These are phyloP conservation scores for Chironomus striatipennis DNA, from an alignment of 1,140 invertebrate species.

Conservation along the genomic window DNA sequence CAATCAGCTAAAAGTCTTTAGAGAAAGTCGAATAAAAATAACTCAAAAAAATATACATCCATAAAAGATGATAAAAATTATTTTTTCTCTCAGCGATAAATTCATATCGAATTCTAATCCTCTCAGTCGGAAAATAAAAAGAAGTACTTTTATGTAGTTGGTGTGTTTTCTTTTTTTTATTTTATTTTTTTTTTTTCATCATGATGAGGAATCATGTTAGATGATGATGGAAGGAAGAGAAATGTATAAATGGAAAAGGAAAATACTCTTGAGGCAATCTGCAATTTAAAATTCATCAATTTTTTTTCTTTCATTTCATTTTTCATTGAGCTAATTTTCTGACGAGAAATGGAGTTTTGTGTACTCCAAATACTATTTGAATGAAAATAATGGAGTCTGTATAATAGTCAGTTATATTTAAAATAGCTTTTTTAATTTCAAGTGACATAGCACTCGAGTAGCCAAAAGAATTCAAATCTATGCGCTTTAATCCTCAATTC, in stretches of 20 bases:
- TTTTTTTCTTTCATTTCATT: neutral
- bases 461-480: no score
- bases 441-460: no score
- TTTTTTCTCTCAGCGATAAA: neutral
- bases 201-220: neutral
- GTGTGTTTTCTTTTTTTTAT: no score
- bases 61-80: neutral
- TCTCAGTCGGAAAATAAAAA: neutral
- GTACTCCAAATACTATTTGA: neutral
- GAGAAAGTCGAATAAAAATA: neutral
- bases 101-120: constrained; percentile 3
- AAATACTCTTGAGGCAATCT: neutral
- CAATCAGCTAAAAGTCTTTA: neutral
- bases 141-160: neutral
- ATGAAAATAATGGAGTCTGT: neutral
- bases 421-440: no score
- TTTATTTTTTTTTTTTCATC: neutral
- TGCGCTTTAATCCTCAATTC: no score
- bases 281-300: neutral
- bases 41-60: neutral
- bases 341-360: neutral
- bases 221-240: neutral
- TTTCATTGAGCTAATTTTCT: neutral
- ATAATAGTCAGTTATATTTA: no score
- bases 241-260: neutral